Conservation (phyloP, 2,888 invertebrate genomes). For the Marronus borbonicus region DNA sequence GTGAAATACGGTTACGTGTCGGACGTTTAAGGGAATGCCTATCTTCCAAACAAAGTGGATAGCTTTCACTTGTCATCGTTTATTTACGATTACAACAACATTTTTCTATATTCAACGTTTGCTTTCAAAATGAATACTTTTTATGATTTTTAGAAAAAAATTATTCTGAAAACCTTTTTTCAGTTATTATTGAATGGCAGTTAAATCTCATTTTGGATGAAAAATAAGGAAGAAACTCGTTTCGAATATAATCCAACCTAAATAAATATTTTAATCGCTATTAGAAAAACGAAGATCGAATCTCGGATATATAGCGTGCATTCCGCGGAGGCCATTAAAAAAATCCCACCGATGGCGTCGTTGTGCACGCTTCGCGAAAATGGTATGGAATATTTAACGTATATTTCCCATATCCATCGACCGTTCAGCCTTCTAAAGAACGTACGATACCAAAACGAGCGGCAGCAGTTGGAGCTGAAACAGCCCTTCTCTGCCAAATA, state of each 20-base stretch:
- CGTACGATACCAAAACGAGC: conserved; percentile 29
- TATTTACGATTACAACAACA: neutral
- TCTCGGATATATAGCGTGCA: neutral
- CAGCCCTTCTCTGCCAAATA: conserved; percentile 37
- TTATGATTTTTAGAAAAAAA: no score
- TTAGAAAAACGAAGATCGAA: neutral
- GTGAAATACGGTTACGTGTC: neutral
- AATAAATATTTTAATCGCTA: conserved; percentile 12
- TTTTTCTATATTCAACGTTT: no score
- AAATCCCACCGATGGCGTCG: conserved; percentile 9
- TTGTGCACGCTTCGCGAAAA: conserved; percentile 15
- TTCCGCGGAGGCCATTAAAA: conserved; percentile 5
- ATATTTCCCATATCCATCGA: conserved; percentile 37
- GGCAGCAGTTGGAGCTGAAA: neutral
- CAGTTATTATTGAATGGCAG: no score
- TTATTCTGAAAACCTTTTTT: no score
- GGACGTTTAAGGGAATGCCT: neutral
- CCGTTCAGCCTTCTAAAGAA: conserved; percentile 1
- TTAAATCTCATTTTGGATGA: no score
- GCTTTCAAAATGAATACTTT: no score
- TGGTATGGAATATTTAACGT: conserved; percentile 39
- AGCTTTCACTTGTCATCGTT: neutral
- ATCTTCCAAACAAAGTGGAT: neutral
- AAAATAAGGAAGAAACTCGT: no score
- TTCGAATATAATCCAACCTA: neutral